phyloP scores from a whole-genome alignment of 2,113 vertebrate species.

The Athene noctua region DNA sequence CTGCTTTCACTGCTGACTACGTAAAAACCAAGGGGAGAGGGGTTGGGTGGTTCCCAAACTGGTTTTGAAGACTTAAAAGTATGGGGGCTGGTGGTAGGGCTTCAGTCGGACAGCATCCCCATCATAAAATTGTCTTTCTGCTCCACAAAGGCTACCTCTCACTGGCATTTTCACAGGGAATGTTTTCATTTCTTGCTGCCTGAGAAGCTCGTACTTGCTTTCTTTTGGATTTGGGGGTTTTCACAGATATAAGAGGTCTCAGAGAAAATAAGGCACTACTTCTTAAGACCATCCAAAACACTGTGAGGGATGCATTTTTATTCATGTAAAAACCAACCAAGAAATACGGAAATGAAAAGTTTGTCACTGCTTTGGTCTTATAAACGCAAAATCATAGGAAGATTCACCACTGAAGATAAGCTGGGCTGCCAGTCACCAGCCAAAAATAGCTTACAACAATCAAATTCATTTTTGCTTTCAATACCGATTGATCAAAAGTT shows the following conservation, averaged over 20 bases:
- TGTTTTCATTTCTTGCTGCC: background rate
- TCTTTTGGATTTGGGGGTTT: background rate
- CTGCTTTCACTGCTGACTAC: background rate
- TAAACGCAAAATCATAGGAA: background rate
- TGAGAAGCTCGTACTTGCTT: background rate
- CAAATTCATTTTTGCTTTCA: background rate
- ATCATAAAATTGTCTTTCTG: background rate
- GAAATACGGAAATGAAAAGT: background rate
- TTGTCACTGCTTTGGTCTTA: background rate
- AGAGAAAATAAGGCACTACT: background rate
- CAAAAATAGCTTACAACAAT: background rate
- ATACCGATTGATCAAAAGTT: background rate
- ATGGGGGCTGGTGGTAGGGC: accelerated
- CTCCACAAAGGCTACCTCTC: background rate
- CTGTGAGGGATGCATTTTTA: background rate
- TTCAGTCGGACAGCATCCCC: background rate
- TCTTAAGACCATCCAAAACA: background rate
- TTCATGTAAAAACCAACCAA: background rate
- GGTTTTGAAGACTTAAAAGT: background rate
- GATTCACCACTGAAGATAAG: background rate
- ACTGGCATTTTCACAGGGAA: background rate
- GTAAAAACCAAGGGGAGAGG: background rate
- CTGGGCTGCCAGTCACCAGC: background rate
- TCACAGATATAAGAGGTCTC: accelerated
- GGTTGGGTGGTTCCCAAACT: background rate